Evolutionary conservation across 2,797 vertebrate species (phyloP), one percentile per base, ranked within the genome.

Genomic region (Acipenser ruthenus): DNA sequence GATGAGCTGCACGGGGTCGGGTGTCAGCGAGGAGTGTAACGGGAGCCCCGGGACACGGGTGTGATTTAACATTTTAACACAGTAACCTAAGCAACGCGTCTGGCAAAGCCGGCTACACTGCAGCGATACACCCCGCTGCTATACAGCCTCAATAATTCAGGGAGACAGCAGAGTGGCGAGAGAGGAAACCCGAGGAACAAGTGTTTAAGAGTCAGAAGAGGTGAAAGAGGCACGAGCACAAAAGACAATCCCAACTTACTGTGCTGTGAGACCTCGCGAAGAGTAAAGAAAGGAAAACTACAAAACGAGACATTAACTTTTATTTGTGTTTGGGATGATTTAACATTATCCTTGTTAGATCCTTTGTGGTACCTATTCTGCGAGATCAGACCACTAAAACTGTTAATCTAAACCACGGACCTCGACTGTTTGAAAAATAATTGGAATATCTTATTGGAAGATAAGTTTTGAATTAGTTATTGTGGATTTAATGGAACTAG

Each of bases 61-160:
- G 80, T 78, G 82, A 76, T 83, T 76, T 82, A 78, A 78, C 75
- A 73, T 78, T 79, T 83, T 69, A 78, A 72, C 70, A 73, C 75
- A 73, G 81, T 76, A 76, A 77, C 72, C 74, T 77, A 74, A 83
- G 74, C 78, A 75, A 77, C 74, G 56, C 71, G 67, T 58, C 71
- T 77, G 74, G 75, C 75, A 51, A 60, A 56, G 59, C 15, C 12
- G n/a, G 50, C 60, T 58, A 10, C 59, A 12, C 9, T 11, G 9
- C 47, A 7, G 55, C 48, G 5, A 62, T 37, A 53, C n/a, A 62
- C 51, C 11, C 13, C 8, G 7, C 11, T 47, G 48, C 63, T 65
- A 6, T 37, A 15, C 18, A 58, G 11, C 49, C 10, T 70, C 52
- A 56, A 70, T 66, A 56, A 66, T 63, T 49, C 60, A 66, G 7